Conservation (phyloP, 2,113 vertebrate genomes). For the Todiramphus chloris region DNA sequence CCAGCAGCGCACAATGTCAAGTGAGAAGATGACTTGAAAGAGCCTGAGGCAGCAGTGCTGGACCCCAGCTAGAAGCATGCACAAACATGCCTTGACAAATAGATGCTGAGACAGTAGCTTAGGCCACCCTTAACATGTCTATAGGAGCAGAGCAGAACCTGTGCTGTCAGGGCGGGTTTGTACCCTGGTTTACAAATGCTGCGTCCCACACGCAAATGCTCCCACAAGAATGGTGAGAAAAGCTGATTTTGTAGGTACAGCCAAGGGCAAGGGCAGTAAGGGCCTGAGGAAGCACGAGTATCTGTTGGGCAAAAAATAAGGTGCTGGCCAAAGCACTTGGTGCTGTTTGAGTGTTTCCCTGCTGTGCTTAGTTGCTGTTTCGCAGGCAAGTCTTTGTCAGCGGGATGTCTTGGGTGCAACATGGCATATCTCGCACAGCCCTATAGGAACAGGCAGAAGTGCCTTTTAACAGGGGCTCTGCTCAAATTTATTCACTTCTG, state of each 20-base stretch:
- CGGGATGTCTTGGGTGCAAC: fast-evolving
- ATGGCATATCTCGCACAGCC: not conserved
- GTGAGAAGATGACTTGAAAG: not conserved
- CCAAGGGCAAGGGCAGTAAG: not conserved
- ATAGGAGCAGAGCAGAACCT: not conserved
- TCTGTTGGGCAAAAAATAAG: not conserved
- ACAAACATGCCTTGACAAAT: not conserved
- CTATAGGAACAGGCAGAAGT: fast-evolving
- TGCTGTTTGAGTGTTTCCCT: not conserved
- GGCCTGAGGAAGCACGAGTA: not conserved
- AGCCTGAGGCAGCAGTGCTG: not conserved
- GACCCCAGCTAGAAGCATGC: not conserved
- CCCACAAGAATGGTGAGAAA: not conserved
- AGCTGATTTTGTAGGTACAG: fast-evolving
- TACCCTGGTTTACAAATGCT: not conserved
- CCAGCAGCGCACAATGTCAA: fast-evolving
- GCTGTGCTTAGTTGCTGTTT: not conserved
- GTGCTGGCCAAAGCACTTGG: not conserved
- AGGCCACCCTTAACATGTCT: fast-evolving
- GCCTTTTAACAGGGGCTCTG: not conserved
- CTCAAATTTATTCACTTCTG: not conserved
- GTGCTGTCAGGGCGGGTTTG: not conserved
- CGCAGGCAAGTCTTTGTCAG: fast-evolving
- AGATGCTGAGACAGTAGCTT: not conserved
- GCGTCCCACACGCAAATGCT: not conserved